These are phyloP conservation scores for Mareca penelope DNA, from an alignment of 2,797 vertebrate species.

Conservation along the genomic window DNA sequence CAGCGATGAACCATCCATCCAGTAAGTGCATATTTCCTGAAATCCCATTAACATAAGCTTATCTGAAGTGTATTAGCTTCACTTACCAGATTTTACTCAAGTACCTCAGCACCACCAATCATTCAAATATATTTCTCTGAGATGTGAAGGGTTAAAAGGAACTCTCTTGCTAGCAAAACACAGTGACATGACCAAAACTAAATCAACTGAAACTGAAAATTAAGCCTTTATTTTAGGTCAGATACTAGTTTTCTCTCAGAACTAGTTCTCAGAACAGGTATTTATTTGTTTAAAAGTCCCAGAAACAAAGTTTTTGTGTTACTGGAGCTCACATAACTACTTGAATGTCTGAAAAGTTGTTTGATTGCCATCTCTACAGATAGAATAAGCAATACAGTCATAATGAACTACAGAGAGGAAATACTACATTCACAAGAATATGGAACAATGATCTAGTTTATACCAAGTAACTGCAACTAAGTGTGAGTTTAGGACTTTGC, in stretches of 20 bases:
- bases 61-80: neutral
- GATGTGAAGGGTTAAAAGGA: neutral
- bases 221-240: neutral
- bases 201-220: neutral
- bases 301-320: neutral
- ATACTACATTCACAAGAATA: neutral
- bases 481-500: neutral
- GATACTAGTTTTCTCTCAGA: neutral
- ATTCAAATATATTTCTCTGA: neutral
- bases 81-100: neutral
- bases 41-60: neutral
- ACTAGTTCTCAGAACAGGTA: neutral
- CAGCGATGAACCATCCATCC: neutral
- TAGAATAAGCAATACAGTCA: neutral
- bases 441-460: neutral
- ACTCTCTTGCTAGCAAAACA: neutral
- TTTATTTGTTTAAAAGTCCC: neutral
- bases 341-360: neutral
- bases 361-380: neutral
- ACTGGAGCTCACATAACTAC: neutral
- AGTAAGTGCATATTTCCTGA: neutral
- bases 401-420: neutral
- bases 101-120: neutral
- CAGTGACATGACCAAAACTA: neutral
- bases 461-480: neutral